Evolutionary conservation across 1,140 invertebrate genomes (phyloP).

Genomic region (Zeugodacus cucurbitae): DNA sequence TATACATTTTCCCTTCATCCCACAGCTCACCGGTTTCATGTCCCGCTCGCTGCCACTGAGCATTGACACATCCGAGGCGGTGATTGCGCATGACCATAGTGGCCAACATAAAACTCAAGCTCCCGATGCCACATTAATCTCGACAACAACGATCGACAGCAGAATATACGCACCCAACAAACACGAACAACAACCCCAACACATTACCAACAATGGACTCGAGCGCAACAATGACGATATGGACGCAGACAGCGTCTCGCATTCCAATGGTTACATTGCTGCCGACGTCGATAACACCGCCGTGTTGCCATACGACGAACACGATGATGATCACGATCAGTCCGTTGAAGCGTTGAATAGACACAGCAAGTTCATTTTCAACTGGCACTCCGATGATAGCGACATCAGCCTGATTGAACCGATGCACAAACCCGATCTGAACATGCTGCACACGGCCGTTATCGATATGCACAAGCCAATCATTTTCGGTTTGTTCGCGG

Average conservation of each 20-base stretch:
- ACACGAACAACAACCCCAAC: neutral
- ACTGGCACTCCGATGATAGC: slow-evolving; percentile 45
- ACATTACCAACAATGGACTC: neutral
- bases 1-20: slow-evolving; percentile 12
- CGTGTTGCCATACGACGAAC: slow-evolving; percentile 42
- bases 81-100: neutral
- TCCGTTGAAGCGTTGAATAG: slow-evolving; percentile 41
- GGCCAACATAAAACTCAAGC: slow-evolving; percentile 27
- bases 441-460: slow-evolving; percentile 47
- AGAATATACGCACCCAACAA: neutral
- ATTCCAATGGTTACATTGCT: neutral
- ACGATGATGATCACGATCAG: slow-evolving; percentile 21
- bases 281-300: slow-evolving; percentile 20
- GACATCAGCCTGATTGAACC: slow-evolving; percentile 56
- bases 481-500: slow-evolving; percentile 41
- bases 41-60: slow-evolving; percentile 59
- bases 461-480: slow-evolving; percentile 46
- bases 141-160: neutral
- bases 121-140: neutral
- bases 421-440: slow-evolving; percentile 59
- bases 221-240: slow-evolving; percentile 12
- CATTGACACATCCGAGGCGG: slow-evolving; percentile 55
- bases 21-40: slow-evolving; percentile 59
- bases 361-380: slow-evolving; percentile 46
- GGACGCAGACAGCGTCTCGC: neutral